Base-by-base conservation (phyloP, 2,797 vertebrate species). In the Phrynocephalus vlangalii region DNA sequence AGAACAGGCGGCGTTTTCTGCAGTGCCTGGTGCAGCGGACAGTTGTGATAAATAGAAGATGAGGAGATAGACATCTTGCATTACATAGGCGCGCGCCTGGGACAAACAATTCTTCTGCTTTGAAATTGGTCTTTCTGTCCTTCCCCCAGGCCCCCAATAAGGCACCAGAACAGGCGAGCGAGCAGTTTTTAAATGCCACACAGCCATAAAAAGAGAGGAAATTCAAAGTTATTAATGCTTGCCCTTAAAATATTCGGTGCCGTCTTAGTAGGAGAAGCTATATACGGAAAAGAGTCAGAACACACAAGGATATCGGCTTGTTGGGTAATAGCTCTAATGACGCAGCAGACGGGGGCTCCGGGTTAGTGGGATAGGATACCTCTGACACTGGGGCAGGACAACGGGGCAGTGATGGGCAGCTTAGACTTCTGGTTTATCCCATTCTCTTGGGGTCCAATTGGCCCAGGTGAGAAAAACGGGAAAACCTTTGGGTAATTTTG, bases 161-260 rank as follows among this genome's bases (percentile, higher is more conserved):
- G 91, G 85, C 89, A 89, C 84, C 88, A 63, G 89, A 92, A 83
- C 80, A 93, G 84, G 87, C 89, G 87, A 77, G 90, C 44, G 85
- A 87, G 91, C 92, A 85, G 89, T 91, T 94, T 93, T 91, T 94
- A 95, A 94, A 90, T 95, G 91, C 95, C 91, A 91, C 85, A 79
- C 82, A 85, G 89, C 92, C 10, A 7, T 91, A 91, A 90, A 60
- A 91, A 77, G 71, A 82, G 52, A 85, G 83, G 87, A 88, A 91
- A 86, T 87, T 71, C 85, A 60, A 84, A 83, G 72, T 1, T 85
- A 50, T 79, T 67, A 68, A 81, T n/a, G 78, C 48, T 67, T 66
- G 48, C 79, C 84, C 76, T 76, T 86, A 48, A 70, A 82, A 72
- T 1, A 63, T 60, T 73, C 66, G 2, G 0, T 26, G 56, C 83